Base-by-base conservation (phyloP, 2,113 vertebrate species). In the Acanthochromis polyacanthus region DNA sequence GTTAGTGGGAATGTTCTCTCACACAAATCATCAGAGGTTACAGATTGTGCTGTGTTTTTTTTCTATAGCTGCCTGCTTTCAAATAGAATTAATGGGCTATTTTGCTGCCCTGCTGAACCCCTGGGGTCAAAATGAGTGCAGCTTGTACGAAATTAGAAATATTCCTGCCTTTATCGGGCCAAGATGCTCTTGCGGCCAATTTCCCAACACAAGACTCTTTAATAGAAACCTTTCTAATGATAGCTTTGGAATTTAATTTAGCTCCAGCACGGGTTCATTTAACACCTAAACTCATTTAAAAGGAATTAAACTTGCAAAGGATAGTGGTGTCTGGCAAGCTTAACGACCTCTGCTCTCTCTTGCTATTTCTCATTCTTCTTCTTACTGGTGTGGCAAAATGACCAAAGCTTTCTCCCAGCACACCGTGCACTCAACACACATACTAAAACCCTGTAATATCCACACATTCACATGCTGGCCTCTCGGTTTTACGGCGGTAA, bases 281-380 rank as follows among this genome's bases (percentile, higher is more conserved):
- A 93, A 87, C 84, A 91, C 74, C 87, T 92, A 89, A 93, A 88
- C 75, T 91, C 83, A 90, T 92, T 94, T 90, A 70, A 85, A 92
- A 88, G 79, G 28, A 89, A 91, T 83, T 83, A 84, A 89, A 87
- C 73, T 86, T 89, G 75, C 68, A 69, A 83, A 82, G 71, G 66
- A 77, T 80, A 77, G 70, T 81, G 56, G 60, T 81, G 80, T 88
- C 82, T 53, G 60, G 50, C 62, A 90, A 81, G 78, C 75, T 85
- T 75, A 83, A 78, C 1, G 16, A 78, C 71, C 56, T 71, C 38
- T 60, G 28, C 46, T 71, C 52, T 51, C 50, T 65, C 23, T 22
- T 8, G 4, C 52, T 58, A 10, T 71, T 20, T 75, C 68, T 80
- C 66, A 63, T n/a, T 62, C 11, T 22, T 28, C 59, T 17, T 78